These are phyloP conservation scores for Siderastrea siderea DNA, from an alignment of 92 coral and sea anemone species.

Conservation along the genomic window DNA sequence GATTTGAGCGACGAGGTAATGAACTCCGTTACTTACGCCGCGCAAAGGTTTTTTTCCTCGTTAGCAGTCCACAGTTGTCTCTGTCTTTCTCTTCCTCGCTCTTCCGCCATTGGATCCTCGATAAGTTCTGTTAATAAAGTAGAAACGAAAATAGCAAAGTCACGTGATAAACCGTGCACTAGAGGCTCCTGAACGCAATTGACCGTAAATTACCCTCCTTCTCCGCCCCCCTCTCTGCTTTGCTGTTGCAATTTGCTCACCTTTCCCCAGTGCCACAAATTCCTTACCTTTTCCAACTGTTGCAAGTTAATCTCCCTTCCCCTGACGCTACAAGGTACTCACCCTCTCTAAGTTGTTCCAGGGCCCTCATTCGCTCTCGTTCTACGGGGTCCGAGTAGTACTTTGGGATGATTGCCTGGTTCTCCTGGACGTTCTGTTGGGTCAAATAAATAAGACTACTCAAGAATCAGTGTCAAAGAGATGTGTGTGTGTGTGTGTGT, in stretches of 20 bases:
- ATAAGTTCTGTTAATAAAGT: constrained; percentile 1
- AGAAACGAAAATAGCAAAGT: too few relatives aligned
- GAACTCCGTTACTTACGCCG: constrained; percentile 14
- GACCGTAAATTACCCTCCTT: background rate
- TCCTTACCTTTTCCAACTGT: background rate
- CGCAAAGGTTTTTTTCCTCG: constrained; percentile 13
- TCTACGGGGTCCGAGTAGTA: constrained; percentile 22
- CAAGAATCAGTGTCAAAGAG: too few relatives aligned
- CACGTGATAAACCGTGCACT: background rate
- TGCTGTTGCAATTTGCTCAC: background rate
- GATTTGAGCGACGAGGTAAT: too few relatives aligned
- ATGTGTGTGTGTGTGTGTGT: too few relatives aligned
- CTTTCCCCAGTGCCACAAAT: too few relatives aligned
- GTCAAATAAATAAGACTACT: background rate
- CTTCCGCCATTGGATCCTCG: constrained; percentile 17
- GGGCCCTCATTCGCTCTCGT: constrained; percentile 10
- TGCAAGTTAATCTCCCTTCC: background rate
- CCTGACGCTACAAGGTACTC: background rate
- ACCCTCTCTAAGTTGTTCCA: constrained; percentile 26
- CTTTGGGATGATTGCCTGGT: constrained; percentile 33
- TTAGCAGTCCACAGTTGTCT: constrained; percentile 17
- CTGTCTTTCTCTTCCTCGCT: background rate
- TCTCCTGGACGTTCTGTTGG: constrained; percentile 13
- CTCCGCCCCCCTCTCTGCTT: too few relatives aligned
- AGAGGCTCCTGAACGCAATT: background rate